A percentile compares a stretch with the other conserved stretches of the same genome.
Conservation (phyloP, 2,797 vertebrate genomes). For the Gallirallus australis region DNA sequence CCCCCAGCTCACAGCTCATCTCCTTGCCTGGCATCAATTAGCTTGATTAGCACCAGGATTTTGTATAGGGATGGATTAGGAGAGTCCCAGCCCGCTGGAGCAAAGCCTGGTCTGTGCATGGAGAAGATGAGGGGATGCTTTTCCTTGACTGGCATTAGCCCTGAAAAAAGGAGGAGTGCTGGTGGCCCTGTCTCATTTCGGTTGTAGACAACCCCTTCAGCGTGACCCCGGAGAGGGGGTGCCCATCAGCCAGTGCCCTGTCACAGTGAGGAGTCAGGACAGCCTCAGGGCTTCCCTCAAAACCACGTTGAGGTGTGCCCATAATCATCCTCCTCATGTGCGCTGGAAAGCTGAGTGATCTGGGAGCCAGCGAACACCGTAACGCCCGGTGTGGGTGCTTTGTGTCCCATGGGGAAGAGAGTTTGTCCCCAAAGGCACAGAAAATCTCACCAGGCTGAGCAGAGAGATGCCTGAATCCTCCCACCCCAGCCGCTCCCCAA, state of each 20-base stretch:
- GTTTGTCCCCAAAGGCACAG: not conserved
- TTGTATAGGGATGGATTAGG: accelerated
- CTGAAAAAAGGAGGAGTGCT: not conserved
- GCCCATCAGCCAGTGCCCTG: accelerated
- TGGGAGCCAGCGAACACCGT: accelerated
- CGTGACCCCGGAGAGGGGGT: not conserved
- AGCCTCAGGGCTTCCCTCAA: not conserved
- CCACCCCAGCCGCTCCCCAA: not conserved
- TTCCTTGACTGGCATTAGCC: accelerated
- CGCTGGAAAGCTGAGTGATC: accelerated
- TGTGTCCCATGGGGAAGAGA: accelerated
- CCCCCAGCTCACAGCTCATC: not conserved
- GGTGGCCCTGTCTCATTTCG: accelerated
- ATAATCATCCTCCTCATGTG: accelerated
- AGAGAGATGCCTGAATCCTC: not conserved
- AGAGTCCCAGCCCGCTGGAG: not conserved
- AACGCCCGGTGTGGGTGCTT: accelerated
- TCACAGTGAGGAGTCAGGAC: not conserved
- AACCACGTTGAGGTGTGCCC: accelerated
- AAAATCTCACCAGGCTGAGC: not conserved
- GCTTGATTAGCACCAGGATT: not conserved
- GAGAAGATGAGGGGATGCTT: not conserved
- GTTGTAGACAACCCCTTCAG: not conserved
- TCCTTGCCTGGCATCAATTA: not conserved
- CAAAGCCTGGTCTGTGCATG: not conserved